Evolutionary conservation across 1,140 invertebrate species (phyloP).

Genomic region (Drosophila lacertosa): DNA sequence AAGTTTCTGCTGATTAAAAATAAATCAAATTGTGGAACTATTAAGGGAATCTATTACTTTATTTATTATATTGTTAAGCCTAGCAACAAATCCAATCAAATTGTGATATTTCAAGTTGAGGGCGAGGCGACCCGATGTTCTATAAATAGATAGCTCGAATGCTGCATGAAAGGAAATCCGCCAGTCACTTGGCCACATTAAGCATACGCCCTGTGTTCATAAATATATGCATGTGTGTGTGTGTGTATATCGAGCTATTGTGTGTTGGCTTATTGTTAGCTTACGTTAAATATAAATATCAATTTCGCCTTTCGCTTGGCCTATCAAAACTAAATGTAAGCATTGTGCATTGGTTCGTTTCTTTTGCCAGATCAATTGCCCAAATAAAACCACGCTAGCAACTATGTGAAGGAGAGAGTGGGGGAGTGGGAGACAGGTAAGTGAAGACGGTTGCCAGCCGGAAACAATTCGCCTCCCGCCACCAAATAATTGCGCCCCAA

Average conservation of each 20-base stretch:
- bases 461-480: background rate
- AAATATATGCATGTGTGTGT: background rate
- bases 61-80: too few species aligned
- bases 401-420: conserved; percentile 39
- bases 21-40: too few species aligned
- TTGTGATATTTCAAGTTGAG: background rate
- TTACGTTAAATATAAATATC: conserved; percentile 81
- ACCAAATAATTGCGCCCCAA: conserved; percentile 46
- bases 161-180: conserved; percentile 65
- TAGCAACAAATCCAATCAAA: too few species aligned
- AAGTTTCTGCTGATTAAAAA: too few species aligned
- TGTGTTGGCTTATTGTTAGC: conserved; percentile 65
- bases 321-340: conserved; percentile 70
- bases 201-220: conserved; percentile 60
- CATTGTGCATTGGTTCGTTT: conserved; percentile 52
- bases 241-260: conserved; percentile 17
- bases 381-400: conserved; percentile 66
- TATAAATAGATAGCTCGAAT: conserved; percentile 24
- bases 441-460: conserved; percentile 5
- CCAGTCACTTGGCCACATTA: conserved; percentile 67
- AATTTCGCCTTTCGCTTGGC: conserved; percentile 55
- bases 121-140: background rate
- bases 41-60: too few species aligned
- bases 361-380: conserved; percentile 78
- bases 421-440: background rate